Conservation (phyloP, 1,140 invertebrate species). For the Dicyema japonicum region DNA sequence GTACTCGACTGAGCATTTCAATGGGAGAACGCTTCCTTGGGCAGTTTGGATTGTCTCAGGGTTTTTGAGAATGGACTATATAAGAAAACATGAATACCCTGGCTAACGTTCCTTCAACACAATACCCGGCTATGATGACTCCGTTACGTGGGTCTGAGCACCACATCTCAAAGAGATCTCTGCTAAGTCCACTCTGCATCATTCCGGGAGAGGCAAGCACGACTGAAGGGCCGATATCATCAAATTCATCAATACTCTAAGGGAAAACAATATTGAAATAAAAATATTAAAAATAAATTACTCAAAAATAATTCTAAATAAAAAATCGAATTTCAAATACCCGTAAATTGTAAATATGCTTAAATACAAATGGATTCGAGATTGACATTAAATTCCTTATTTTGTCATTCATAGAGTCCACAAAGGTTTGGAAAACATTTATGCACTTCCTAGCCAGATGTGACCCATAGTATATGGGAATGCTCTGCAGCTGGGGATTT, state of each 20-base stretch:
- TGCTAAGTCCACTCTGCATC: conserved; percentile 88
- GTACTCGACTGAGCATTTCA: conserved; percentile 75
- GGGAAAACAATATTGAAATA: background rate
- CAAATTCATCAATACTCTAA: background rate
- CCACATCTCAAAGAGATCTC: conserved; percentile 92
- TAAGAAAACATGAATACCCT: conserved; percentile 33
- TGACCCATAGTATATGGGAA: conserved; percentile 76
- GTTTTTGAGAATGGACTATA: too few relatives aligned
- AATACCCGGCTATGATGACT: conserved; percentile 89
- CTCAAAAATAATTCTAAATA: conserved; percentile 2
- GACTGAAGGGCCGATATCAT: conserved; percentile 90
- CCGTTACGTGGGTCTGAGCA: conserved; percentile 87
- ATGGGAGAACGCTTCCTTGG: too few relatives aligned
- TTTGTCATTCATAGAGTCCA: conserved; percentile 94
- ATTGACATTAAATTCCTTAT: conserved; percentile 76
- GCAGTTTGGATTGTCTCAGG: conserved; percentile 2
- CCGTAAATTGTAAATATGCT: conserved; percentile 89
- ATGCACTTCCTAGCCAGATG: conserved; percentile 96
- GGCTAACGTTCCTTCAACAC: conserved; percentile 84
- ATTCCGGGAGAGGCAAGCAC: conserved; percentile 96
- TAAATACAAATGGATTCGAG: conserved; percentile 93
- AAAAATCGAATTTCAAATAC: conserved; percentile 18
- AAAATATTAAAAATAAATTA: conserved; percentile 1
- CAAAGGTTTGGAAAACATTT: conserved; percentile 95
- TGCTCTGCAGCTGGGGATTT: conserved; percentile 85